Conservation (phyloP, 2,888 invertebrate genomes). For the Pecten maximus region DNA sequence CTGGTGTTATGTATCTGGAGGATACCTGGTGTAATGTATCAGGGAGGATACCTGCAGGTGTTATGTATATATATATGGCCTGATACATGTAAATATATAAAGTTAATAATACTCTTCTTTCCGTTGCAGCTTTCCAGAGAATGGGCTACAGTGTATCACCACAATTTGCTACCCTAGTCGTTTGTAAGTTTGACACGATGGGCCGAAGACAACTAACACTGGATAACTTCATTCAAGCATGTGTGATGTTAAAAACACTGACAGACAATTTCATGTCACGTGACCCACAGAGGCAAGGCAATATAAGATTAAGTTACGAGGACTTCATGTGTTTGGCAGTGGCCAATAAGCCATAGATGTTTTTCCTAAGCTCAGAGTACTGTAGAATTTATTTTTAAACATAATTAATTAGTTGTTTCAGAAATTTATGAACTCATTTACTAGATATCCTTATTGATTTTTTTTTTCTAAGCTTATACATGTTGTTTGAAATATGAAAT, state of each 20-base stretch:
- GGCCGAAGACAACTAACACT: conserved; percentile 88
- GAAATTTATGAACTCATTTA: too few species aligned
- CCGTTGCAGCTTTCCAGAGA: conserved; percentile 88
- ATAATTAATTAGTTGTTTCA: too few species aligned
- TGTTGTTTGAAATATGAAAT: too few species aligned
- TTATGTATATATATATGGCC: too few species aligned
- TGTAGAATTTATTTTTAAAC: not conserved
- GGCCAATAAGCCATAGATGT: conserved; percentile 67
- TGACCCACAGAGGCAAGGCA: conserved; percentile 91
- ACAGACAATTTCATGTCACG: conserved; percentile 91
- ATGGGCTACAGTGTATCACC: conserved; percentile 94
- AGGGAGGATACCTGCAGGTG: too few species aligned
- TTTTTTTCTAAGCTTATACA: too few species aligned
- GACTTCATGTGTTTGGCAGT: conserved; percentile 94
- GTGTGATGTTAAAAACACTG: conserved; percentile 90
- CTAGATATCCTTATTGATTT: too few species aligned
- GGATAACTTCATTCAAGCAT: conserved; percentile 93
- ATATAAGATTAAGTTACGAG: conserved; percentile 93
- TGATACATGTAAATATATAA: too few species aligned
- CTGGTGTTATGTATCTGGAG: too few species aligned
- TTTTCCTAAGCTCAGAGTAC: too few species aligned
- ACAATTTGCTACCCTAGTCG: conserved; percentile 89
- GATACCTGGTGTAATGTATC: too few species aligned
- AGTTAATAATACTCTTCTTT: conserved; percentile 1
- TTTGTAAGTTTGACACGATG: conserved; percentile 88